Evolutionary conservation across 2,888 invertebrate species (phyloP).

Genomic region (Dinocampus coccinellae): DNA sequence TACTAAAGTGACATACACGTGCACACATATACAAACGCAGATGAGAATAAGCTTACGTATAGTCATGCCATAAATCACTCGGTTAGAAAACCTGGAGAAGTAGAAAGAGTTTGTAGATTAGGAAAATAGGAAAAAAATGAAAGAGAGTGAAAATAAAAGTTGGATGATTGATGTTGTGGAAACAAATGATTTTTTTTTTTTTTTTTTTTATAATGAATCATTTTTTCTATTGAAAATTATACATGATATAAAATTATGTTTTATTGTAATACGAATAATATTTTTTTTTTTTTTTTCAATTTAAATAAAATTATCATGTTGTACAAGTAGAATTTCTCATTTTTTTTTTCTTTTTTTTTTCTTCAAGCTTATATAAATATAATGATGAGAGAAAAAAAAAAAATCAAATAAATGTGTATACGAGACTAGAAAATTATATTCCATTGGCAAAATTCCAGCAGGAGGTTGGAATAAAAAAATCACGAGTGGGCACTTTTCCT

Average conservation of each 20-base stretch:
- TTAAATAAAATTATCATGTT: no score
- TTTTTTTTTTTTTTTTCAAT: no score
- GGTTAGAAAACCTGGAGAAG: neutral
- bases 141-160: neutral
- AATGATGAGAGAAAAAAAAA: no score
- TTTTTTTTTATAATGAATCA: slow-evolving; percentile 22
- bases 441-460: slow-evolving; percentile 59
- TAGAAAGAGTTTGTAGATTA: neutral
- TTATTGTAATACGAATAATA: no score
- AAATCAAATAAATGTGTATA: neutral
- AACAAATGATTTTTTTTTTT: slow-evolving; percentile 7
- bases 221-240: neutral
- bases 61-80: slow-evolving; percentile 11
- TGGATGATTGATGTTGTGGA: neutral
- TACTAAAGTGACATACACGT: slow-evolving; percentile 1
- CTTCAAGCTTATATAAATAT: no score
- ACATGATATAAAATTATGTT: no score
- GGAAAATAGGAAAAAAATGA: neutral
- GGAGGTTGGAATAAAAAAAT: slow-evolving; percentile 50
- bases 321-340: no score
- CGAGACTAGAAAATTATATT: neutral
- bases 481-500: slow-evolving; percentile 33
- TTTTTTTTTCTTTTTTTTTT: no score
- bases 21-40: neutral
- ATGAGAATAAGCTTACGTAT: neutral